Percentiles rank a stretch among this genome's conserved stretches.
These are phyloP conservation scores for Noctua fimbriata DNA, from an alignment of 2,888 invertebrate genomes.

Conservation along the genomic window DNA sequence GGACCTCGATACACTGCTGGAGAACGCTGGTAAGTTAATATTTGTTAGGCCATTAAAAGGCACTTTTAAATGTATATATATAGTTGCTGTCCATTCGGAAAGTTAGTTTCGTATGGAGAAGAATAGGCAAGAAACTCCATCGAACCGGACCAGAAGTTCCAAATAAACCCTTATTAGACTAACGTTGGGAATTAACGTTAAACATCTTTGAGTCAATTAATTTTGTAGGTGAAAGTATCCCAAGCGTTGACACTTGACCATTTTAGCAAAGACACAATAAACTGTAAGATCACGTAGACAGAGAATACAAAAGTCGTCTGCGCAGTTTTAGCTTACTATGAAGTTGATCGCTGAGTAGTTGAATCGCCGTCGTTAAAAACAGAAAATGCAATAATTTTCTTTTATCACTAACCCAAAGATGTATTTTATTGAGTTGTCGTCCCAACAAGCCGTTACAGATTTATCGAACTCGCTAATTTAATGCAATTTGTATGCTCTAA, in stretches of 20 bases:
- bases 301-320: neutral
- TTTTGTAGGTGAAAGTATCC: neutral
- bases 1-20: conserved; percentile 80
- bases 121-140: neutral
- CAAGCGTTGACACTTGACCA: too few relatives aligned
- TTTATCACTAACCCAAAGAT: neutral
- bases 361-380: too few relatives aligned
- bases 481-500: too few relatives aligned
- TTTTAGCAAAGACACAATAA: neutral
- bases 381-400: too few relatives aligned
- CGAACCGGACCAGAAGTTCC: neutral
- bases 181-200: neutral
- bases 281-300: neutral
- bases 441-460: too few relatives aligned
- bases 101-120: neutral
- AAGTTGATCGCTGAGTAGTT: too few relatives aligned
- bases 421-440: too few relatives aligned
- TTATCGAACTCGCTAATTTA: too few relatives aligned
- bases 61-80: neutral
- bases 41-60: neutral
- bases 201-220: neutral
- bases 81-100: too few relatives aligned
- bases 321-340: too few relatives aligned
- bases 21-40: conserved; percentile 77
- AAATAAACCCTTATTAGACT: neutral